Percentiles rank a stretch among this genome's conserved stretches.
These are phyloP conservation scores for Tenualosa thibaudeaui DNA, from an alignment of 2,797 vertebrate species.

Conservation along the genomic window DNA sequence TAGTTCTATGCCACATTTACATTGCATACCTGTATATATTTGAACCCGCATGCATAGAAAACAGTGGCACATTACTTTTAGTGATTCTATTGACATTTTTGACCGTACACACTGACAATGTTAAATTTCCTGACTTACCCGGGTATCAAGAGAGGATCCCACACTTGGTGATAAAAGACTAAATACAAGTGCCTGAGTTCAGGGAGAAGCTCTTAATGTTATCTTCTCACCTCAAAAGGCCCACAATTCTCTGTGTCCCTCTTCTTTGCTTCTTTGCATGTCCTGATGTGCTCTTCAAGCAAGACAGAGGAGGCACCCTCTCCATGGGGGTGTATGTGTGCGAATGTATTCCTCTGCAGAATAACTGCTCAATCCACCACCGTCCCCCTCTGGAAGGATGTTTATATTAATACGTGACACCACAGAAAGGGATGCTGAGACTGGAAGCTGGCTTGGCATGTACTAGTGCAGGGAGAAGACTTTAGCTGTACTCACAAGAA, in stretches of 20 bases:
- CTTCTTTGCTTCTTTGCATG: neutral
- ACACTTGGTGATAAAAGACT: neutral
- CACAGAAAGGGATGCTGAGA: neutral
- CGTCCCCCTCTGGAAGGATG: slow-evolving; percentile 20
- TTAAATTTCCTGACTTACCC: neutral
- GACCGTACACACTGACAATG: neutral
- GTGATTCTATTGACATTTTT: neutral
- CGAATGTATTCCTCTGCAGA: neutral
- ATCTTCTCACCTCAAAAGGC: neutral
- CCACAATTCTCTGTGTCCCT: slow-evolving; percentile 32
- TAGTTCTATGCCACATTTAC: neutral
- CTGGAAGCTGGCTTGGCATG: neutral
- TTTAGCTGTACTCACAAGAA: neutral
- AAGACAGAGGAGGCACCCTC: neutral
- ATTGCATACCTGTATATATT: neutral
- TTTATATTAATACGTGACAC: neutral
- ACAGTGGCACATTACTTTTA: neutral
- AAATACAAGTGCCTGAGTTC: neutral
- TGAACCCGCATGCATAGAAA: neutral
- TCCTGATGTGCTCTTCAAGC: neutral
- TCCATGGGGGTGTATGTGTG: neutral
- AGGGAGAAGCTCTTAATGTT: neutral
- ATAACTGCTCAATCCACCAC: neutral
- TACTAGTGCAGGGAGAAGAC: neutral
- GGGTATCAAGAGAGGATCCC: neutral